A percentile compares a stretch with the other conserved stretches of the same genome.
Evolutionary conservation across 2,888 invertebrate species (phyloP).

Genomic region (Limnephilus lunatus): DNA sequence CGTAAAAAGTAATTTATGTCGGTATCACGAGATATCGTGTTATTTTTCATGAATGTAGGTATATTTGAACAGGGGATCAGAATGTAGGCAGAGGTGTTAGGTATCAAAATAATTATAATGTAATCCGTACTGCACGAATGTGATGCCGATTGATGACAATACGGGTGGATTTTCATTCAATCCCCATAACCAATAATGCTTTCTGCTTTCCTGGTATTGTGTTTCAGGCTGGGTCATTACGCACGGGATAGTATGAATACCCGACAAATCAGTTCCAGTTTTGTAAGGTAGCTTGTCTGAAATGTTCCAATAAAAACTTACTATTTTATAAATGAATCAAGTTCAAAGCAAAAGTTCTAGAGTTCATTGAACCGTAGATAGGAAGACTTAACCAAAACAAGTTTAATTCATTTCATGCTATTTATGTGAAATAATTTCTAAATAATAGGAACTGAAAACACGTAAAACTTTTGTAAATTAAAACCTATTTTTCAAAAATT

Average conservation of each 20-base stretch:
- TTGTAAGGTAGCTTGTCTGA: background rate
- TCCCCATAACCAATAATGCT: background rate
- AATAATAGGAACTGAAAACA: too few relatives aligned
- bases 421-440: too few relatives aligned
- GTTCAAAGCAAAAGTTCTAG: too few relatives aligned
- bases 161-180: background rate
- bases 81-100: slow-evolving; percentile 52
- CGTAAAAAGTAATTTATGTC: background rate
- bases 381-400: too few relatives aligned
- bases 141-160: slow-evolving; percentile 63
- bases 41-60: slow-evolving; percentile 9
- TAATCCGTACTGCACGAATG: slow-evolving; percentile 56
- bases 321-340: too few relatives aligned
- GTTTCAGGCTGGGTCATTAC: background rate
- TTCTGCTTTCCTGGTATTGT: slow-evolving; percentile 25
- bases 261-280: too few relatives aligned
- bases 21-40: background rate
- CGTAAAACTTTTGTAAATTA: too few relatives aligned
- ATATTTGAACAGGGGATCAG: slow-evolving; percentile 26
- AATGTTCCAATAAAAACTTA: too few relatives aligned
- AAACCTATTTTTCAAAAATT: too few relatives aligned
- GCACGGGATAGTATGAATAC: too few relatives aligned
- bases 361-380: too few relatives aligned
- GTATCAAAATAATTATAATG: slow-evolving; percentile 63
- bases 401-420: too few relatives aligned